Evolutionary conservation across 2,797 vertebrate genomes (phyloP), one percentile per base, ranked within the genome.

Genomic region (Cynopterus sphinx): DNA sequence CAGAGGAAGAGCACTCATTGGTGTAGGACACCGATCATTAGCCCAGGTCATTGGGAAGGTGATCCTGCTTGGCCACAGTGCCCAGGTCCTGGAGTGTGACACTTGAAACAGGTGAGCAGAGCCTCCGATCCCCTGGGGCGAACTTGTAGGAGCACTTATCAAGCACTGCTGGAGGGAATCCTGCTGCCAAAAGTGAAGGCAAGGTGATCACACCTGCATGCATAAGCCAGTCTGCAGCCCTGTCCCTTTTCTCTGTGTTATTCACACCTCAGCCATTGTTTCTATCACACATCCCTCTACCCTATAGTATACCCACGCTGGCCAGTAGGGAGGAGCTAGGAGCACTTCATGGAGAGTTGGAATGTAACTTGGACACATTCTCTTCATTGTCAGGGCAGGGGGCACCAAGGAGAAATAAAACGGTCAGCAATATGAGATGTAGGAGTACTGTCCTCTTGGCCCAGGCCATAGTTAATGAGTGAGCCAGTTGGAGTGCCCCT

Each of bases 121-220:
- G 36, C 28, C 55, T 21, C 0, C 0, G 57, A 61, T 33, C 28
- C 61, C 21, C 0, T 0, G 46, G 5, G 61, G 9, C 8, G 2
- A 16, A 51, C 28, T 74, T 41, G 53, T 41, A 22, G 74, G 46
- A 74, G 51, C 9, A 16, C 22, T 77, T 63, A 13, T 31, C 53
- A 10, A 15, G 36, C 46, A 11, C 3, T 19, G 59, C 31, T 11
- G 28, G 78, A 87, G 22, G 51, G 65, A 65, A 21, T 67, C 24
- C 36, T 85, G 49, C n/a, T 33, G 36, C 51, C 28, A n/a, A 65
- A 65, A 68, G 49, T 2, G 4, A 33, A 36, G 68, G 55, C n/a
- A 36, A 21, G 36, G 13, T 55, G 15, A 31, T 70, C 17, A 21
- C 73, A 51, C 39, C 46, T 15, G 24, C 79, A 26, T 15, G 24